Evolutionary conservation across 2,888 invertebrate species (phyloP).

Genomic region (Lasioglossum villosulum): DNA sequence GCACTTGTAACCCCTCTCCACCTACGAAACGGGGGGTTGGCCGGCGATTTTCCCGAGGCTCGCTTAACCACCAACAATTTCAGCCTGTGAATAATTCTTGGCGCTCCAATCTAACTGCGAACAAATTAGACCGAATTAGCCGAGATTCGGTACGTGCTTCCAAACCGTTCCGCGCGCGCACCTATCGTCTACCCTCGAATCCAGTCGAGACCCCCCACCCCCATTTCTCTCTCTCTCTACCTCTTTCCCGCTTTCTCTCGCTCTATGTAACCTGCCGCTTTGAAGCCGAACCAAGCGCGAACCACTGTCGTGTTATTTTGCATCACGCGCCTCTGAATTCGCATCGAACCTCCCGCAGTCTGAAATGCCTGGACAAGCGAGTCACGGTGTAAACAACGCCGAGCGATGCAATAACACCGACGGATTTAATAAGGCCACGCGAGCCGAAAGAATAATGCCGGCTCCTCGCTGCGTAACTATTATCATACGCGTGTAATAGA

Average conservation of each 20-base stretch:
- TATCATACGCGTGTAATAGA: constrained; percentile 27
- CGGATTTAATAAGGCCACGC: constrained; percentile 44
- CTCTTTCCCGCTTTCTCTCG: constrained; percentile 13
- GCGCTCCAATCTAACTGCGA: constrained; percentile 83
- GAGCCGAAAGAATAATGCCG: constrained; percentile 30
- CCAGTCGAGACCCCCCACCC: neutral
- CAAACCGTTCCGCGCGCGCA: constrained; percentile 57
- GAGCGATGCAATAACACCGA: constrained; percentile 16
- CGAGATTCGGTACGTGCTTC: constrained; percentile 76
- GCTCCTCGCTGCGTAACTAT: neutral
- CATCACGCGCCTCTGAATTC: constrained; percentile 19
- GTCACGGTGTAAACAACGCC: constrained; percentile 45
- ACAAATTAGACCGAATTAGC: constrained; percentile 83
- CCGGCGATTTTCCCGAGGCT: constrained; percentile 75
- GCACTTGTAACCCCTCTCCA: constrained; percentile 55
- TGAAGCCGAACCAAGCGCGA: constrained; percentile 12
- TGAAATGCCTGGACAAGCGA: constrained; percentile 35
- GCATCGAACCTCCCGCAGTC: neutral
- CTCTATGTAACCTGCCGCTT: constrained; percentile 40
- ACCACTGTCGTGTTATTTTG: constrained; percentile 47
- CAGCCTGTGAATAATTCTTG: constrained; percentile 82
- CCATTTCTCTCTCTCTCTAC: neutral
- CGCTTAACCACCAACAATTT: constrained; percentile 82
- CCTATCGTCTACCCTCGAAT: constrained; percentile 38
- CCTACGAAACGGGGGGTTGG: constrained; percentile 55